Evolutionary conservation across 1,140 invertebrate species (phyloP).

Genomic region (Rhagoletis pomonella): DNA sequence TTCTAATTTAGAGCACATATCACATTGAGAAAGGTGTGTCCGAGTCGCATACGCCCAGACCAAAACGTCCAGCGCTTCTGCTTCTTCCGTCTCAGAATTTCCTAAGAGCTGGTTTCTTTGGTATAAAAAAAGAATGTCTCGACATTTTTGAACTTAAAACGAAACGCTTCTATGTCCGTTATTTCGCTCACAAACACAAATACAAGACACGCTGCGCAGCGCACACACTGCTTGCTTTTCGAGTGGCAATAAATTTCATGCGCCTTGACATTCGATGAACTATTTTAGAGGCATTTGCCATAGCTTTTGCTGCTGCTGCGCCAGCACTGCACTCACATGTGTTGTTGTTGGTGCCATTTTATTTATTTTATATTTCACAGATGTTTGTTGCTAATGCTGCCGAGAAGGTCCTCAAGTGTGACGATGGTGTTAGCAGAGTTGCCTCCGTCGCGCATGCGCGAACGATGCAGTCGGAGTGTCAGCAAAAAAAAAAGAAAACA

Average conservation of each 20-base stretch:
- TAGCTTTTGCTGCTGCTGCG: background rate
- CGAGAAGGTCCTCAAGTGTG: background rate
- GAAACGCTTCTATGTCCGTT: background rate
- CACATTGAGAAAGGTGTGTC: no score
- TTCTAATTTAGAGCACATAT: no score
- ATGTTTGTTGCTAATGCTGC: background rate
- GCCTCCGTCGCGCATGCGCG: background rate
- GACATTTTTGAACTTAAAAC: no score
- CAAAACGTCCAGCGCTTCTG: no score
- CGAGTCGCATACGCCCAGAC: no score
- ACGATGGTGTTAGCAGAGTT: background rate
- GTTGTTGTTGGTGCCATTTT: background rate
- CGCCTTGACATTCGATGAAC: background rate
- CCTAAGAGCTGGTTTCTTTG: no score
- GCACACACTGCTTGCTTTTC: background rate
- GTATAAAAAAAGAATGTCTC: no score
- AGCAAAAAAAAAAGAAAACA: background rate
- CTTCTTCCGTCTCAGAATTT: no score
- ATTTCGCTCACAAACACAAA: background rate
- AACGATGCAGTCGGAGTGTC: background rate
- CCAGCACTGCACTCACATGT: background rate
- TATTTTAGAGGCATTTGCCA: constrained; percentile 7
- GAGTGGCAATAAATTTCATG: constrained; percentile 27
- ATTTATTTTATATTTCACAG: background rate
- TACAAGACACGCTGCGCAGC: background rate